phyloP scores from a whole-genome alignment of 2,797 vertebrate genomes.

The Lithobates pipiens region DNA sequence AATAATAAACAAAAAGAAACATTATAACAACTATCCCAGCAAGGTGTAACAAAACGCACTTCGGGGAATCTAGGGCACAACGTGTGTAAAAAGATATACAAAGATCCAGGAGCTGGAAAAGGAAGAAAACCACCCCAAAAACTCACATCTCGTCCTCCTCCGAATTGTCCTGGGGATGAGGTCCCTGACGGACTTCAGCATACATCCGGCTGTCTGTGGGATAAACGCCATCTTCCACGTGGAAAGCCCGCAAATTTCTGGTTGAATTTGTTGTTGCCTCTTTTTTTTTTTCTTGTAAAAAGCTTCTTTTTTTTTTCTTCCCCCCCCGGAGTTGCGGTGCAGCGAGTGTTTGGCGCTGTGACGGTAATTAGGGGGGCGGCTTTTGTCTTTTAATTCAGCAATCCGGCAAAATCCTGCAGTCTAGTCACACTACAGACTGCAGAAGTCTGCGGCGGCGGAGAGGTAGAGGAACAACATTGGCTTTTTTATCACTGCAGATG shows the following conservation, averaged over 20 bases:
- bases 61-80: too few species aligned
- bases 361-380: not conserved
- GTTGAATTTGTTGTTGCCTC: not conserved
- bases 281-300: too few species aligned
- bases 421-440: conserved; percentile 24
- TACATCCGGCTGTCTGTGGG: conserved; percentile 68
- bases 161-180: conserved; percentile 67
- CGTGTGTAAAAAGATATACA: too few species aligned
- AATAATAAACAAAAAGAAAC: too few species aligned
- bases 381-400: not conserved
- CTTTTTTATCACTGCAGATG: conserved; percentile 38
- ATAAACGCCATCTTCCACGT: conserved; percentile 68
- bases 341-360: not conserved
- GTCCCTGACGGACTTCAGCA: conserved; percentile 67
- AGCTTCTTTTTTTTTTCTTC: not conserved
- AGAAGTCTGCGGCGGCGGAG: conserved; percentile 2
- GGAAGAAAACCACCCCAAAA: not conserved
- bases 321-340: too few species aligned
- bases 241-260: not conserved
- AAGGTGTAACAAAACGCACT: too few species aligned
- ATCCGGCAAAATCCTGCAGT: conserved; percentile 21
- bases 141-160: conserved; percentile 48
- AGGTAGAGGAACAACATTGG: not conserved
- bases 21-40: too few species aligned
- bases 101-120: not conserved